Conservation (phyloP, 1,140 invertebrate species). For the Tetramorium parvispinum region DNA sequence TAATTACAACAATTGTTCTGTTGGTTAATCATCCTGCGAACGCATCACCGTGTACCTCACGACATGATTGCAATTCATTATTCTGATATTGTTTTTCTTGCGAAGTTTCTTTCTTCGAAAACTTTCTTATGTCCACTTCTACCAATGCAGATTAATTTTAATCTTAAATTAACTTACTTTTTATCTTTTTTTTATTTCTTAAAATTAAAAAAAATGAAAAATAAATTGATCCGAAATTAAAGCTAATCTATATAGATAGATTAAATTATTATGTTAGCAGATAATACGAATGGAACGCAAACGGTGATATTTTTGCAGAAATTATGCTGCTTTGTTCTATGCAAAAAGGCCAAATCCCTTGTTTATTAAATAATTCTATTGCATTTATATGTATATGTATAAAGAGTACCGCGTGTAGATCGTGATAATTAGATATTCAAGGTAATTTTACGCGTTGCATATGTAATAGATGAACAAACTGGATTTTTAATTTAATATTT, state of each 20-base stretch:
- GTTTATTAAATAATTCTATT: neutral
- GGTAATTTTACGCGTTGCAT: no score
- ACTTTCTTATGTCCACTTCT: neutral
- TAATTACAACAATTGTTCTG: neutral
- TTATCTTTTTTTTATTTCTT: no score
- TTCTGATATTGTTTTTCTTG: neutral
- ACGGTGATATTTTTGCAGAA: neutral
- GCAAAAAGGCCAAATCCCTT: neutral
- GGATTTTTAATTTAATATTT: neutral
- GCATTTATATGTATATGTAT: neutral
- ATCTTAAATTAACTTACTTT: no score
- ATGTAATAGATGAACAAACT: neutral
- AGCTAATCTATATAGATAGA: no score
- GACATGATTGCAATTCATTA: neutral
- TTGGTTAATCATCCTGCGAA: neutral
- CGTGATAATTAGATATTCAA: neutral
- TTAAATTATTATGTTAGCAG: neutral
- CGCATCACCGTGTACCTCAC: neutral
- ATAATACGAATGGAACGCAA: neutral
- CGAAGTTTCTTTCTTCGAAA: neutral
- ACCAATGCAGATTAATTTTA: no score
- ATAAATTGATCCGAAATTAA: no score
- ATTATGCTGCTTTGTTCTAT: neutral
- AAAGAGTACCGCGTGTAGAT: neutral
- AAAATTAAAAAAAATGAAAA: no score